phyloP scores from a whole-genome alignment of 2,797 vertebrate species.

The Phataginus tetradactyla region DNA sequence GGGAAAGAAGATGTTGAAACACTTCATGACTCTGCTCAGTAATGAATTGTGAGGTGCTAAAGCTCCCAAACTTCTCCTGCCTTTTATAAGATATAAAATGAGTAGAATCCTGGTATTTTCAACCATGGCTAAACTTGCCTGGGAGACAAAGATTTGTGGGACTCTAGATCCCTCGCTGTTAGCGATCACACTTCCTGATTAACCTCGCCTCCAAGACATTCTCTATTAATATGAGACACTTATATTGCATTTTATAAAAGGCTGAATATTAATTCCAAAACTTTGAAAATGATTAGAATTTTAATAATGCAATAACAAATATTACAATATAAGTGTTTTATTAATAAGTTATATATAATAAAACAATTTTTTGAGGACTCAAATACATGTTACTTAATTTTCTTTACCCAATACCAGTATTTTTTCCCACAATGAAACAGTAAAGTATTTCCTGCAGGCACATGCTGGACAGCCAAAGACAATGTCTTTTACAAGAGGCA shows the following conservation, averaged over 20 bases:
- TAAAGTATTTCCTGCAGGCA: conserved; percentile 4
- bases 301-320: not conserved
- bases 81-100: not conserved
- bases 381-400: conserved; percentile 34
- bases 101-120: not conserved
- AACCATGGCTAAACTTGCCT: not conserved
- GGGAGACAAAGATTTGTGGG: not conserved
- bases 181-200: not conserved
- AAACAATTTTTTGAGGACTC: not conserved
- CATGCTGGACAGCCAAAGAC: not conserved
- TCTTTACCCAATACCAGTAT: not conserved
- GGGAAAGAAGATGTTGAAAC: not conserved
- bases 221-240: not conserved
- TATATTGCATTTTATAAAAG: not conserved
- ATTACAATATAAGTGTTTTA: not conserved
- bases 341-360: not conserved
- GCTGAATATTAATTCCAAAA: conserved; percentile 27
- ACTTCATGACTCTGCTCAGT: not conserved
- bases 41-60: not conserved
- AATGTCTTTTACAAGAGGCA: conserved; percentile 6
- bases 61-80: not conserved
- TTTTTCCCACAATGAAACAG: not conserved
- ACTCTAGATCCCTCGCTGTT: not conserved
- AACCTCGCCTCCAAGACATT: not conserved
- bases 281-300: not conserved